Evolutionary conservation across 2,113 vertebrate species (phyloP).

Genomic region (Acanthochromis polyacanthus): DNA sequence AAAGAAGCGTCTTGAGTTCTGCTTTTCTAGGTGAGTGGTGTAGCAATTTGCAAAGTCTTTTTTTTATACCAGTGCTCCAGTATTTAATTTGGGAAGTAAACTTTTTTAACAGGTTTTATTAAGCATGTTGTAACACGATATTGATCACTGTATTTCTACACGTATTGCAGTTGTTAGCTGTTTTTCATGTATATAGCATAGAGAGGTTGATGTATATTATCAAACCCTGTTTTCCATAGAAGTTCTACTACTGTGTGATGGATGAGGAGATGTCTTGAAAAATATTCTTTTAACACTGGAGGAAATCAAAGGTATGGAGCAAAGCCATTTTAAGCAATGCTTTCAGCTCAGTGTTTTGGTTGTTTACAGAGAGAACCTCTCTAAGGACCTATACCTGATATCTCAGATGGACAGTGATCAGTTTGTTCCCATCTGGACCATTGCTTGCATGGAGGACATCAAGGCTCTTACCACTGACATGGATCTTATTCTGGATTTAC

Average conservation of each 20-base stretch:
- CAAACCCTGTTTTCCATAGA: too few relatives aligned
- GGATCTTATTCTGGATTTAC: conserved; percentile 94
- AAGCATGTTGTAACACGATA: too few relatives aligned
- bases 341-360: neutral
- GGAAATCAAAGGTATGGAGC: too few relatives aligned
- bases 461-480: conserved; percentile 95
- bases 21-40: conserved; percentile 91
- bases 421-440: conserved; percentile 96
- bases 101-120: too few relatives aligned
- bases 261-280: too few relatives aligned
- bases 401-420: conserved; percentile 99
- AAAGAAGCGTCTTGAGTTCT: conserved; percentile 96
- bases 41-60: neutral
- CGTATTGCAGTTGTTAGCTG: too few relatives aligned
- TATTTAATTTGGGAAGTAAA: neutral
- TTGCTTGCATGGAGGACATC: conserved; percentile 97
- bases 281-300: too few relatives aligned
- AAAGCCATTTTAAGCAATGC: too few relatives aligned
- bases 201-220: too few relatives aligned
- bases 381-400: conserved; percentile 97
- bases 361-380: conserved; percentile 92
- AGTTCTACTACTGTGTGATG: too few relatives aligned
- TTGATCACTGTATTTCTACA: too few relatives aligned
- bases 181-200: too few relatives aligned
- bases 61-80: neutral